Base-by-base conservation (phyloP, 2,888 invertebrate genomes). In the Lucinisca nassula region DNA sequence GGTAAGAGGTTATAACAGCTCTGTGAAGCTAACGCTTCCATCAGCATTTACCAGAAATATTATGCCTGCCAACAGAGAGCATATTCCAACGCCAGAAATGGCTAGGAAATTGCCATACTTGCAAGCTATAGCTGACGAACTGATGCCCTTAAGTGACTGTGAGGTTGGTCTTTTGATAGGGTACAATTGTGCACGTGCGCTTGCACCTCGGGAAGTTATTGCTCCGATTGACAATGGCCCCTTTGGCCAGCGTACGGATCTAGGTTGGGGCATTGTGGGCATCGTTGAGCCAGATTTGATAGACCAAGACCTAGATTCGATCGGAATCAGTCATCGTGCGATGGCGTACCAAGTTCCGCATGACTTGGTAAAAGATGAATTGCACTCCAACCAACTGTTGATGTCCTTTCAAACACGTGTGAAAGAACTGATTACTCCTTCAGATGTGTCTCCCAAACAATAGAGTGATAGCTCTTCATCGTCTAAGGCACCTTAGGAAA, bases 231-330 rank as follows among this genome's bases (percentile, higher is more conserved):
- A 76, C 14, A 72, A 90, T 58, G 85, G 83, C n/a, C 91, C 87
- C 0, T 90, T 78, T 83, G 89, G 73, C 17, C 81, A 83, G 10
- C 80, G 87, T 78, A 89, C 91, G 10, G 87, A 87, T 49, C 79
- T 92, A 14, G 90, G 88, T 32, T 91, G 90, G 90, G 70, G 86
- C 35, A 81, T 90, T 14, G 87, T 88, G 21, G 90, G 90, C 3
- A 12, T 21, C 14, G 24, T 30, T 32, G 88, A 91, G 17, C 82
- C 84, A 49, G 79, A 91, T 24, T 89, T 84, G 17, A 90, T 89
- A 24, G 51, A 35, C 30, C 21, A 77, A 14, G 81, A 73, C 27
- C n/a, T n/a, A n/a, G n/a, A n/a, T n/a, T 30, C 17, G 6, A 51
- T 82, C 49, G 82, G 82, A 10, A 8, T 70, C 4, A 79, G 86